Percentiles rank a stretch among this genome's conserved stretches.
Evolutionary conservation across 2,113 vertebrate species (phyloP).

Genomic region (Chitala chitala): DNA sequence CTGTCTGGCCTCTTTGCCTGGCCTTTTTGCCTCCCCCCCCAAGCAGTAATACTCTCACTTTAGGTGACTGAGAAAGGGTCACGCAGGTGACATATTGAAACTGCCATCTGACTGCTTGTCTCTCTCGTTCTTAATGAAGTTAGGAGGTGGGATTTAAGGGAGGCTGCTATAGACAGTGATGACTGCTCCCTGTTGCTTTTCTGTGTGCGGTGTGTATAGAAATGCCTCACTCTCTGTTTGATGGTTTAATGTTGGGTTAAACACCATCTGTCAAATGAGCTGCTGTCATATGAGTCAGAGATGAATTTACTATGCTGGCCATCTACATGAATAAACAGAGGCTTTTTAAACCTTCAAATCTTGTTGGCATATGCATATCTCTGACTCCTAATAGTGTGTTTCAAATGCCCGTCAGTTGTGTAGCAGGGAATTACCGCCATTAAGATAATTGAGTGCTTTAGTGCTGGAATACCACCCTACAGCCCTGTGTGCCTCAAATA

Average conservation of each 20-base stretch:
- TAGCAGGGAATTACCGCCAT: neutral
- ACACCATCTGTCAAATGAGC: neutral
- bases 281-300: neutral
- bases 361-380: neutral
- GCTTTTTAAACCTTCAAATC: neutral
- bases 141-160: neutral
- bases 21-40: neutral
- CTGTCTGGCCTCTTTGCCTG: slow-evolving; percentile 5
- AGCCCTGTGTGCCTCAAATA: neutral
- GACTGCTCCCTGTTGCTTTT: neutral
- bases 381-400: neutral
- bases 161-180: neutral
- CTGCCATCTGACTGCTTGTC: neutral
- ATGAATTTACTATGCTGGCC: neutral
- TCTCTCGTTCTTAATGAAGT: neutral
- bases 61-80: neutral
- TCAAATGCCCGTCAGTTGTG: neutral
- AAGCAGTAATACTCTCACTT: neutral
- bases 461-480: neutral
- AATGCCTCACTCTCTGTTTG: neutral
- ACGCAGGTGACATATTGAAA: neutral
- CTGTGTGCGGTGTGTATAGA: too few species aligned
- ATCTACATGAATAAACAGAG: neutral
- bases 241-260: neutral
- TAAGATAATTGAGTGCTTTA: neutral